Percentiles rank a stretch among this genome's conserved stretches.
phyloP scores from a whole-genome alignment of 2,113 vertebrate species.

The Apus apus region DNA sequence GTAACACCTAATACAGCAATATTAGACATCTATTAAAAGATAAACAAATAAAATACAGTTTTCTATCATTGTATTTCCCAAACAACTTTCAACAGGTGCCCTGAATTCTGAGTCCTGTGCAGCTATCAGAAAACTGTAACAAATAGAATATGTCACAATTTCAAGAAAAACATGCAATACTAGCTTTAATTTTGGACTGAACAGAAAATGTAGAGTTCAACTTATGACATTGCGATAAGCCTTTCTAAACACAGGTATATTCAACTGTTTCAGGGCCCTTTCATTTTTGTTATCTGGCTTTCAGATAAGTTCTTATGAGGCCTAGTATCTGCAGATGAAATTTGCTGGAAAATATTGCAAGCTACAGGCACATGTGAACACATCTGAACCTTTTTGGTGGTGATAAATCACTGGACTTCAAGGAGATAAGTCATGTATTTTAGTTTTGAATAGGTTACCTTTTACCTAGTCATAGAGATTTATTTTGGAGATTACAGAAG shows the following conservation, averaged over 20 bases:
- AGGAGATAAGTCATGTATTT: background rate
- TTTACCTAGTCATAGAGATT: background rate
- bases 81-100: background rate
- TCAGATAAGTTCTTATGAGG: background rate
- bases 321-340: background rate
- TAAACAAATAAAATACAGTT: background rate
- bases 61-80: background rate
- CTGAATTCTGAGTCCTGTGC: background rate
- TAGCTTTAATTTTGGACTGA: background rate
- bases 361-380: background rate
- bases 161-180: background rate
- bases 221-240: background rate
- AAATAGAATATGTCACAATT: background rate
- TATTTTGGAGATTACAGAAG: background rate
- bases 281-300: background rate
- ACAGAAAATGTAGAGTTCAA: background rate
- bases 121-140: background rate
- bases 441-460: background rate
- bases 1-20: slow-evolving; percentile 8
- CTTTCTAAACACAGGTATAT: background rate
- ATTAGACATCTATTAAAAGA: background rate
- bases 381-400: background rate
- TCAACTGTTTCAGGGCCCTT: background rate
- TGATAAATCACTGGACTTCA: background rate
- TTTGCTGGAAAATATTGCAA: slow-evolving; percentile 2